Base-by-base conservation (phyloP, 2,888 invertebrate genomes). In the Mimas tiliae region DNA sequence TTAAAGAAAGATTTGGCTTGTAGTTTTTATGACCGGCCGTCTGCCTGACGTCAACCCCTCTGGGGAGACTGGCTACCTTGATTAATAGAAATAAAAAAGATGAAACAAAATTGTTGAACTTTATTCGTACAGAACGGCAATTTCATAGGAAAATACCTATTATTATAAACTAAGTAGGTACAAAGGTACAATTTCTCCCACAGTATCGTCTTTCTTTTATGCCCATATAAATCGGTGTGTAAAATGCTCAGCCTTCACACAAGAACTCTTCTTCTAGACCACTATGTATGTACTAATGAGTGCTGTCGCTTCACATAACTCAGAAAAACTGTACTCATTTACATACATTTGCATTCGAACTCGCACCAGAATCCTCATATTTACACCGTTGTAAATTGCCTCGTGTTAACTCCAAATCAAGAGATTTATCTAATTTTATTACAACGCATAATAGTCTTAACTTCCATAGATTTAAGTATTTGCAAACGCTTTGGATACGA, bases 251-350 rank as follows among this genome's bases (percentile, higher is more conserved):
- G 42, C 19, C 58, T 19, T 12, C 58, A 38, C 11, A 19, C 58
- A 58, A 58, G 42, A 58, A 58, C 4, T 19, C 19, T 12, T n/a
- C n/a, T n/a, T n/a, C 12, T 38, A 38, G 19, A 53, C 16, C 58
- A 42, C 42, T 38, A 19, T 12, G 58, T 58, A 58, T 58, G 58
- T 12, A 58, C 58, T 58, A 58, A 58, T 58, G 58, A 58, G 58
- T 42, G 4, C 38, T 16, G 19, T 58, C 58, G 58, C 42, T 58
- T 58, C 58, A 58, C 58, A 58, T 19, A 58, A 58, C 58, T 42
- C 19, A 42, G 42, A 58, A 58, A 58, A 58, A 58, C 42, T 58
- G 11, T 19, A n/a, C 19, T 11, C 38, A 58, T 67, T 70, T 70
- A 70, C 58, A 58, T 58, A 58, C 12, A 58, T 58, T 58, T 58